phyloP scores from a whole-genome alignment of 2,888 invertebrate species.

The Calameuta idolon region DNA sequence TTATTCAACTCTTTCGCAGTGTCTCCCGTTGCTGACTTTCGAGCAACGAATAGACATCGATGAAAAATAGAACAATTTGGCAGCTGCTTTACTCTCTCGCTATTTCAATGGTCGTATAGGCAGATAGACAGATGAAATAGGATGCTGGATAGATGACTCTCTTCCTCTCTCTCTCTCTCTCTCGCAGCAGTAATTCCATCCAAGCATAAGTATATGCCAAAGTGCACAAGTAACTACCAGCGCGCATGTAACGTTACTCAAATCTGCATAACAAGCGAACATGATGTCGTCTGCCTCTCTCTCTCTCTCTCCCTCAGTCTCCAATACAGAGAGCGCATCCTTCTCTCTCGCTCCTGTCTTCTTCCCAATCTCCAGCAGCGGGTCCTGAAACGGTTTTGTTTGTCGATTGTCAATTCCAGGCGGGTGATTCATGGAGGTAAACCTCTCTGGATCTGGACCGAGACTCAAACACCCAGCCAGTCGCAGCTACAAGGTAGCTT shows the following conservation, averaged over 20 bases:
- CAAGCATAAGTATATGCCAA: conserved; percentile 6
- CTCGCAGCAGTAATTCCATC: conserved; percentile 29
- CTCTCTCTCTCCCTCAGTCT: too few relatives aligned
- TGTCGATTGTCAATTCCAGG: conserved; percentile 37
- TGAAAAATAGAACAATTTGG: too few relatives aligned
- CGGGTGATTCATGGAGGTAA: conserved; percentile 36
- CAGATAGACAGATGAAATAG: too few relatives aligned
- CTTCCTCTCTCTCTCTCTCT: conserved; percentile 2
- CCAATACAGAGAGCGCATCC: background rate
- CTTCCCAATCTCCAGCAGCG: background rate
- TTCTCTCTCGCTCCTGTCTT: background rate
- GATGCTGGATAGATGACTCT: background rate
- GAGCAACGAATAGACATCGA: too few relatives aligned
- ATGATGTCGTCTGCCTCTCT: too few relatives aligned
- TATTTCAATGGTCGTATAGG: too few relatives aligned
- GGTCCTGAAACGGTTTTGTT: conserved; percentile 32
- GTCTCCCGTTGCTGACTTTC: too few relatives aligned
- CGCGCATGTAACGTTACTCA: conserved; percentile 34
- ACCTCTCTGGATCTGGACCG: conserved; percentile 2
- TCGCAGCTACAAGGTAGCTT: background rate
- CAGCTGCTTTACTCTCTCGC: too few relatives aligned
- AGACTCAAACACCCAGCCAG: conserved; percentile 1
- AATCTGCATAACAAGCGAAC: conserved; percentile 48
- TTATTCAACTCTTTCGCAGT: too few relatives aligned
- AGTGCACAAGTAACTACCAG: too few relatives aligned